These are phyloP conservation scores for Allygus modestus DNA, from an alignment of 2,888 invertebrate species.

Conservation along the genomic window DNA sequence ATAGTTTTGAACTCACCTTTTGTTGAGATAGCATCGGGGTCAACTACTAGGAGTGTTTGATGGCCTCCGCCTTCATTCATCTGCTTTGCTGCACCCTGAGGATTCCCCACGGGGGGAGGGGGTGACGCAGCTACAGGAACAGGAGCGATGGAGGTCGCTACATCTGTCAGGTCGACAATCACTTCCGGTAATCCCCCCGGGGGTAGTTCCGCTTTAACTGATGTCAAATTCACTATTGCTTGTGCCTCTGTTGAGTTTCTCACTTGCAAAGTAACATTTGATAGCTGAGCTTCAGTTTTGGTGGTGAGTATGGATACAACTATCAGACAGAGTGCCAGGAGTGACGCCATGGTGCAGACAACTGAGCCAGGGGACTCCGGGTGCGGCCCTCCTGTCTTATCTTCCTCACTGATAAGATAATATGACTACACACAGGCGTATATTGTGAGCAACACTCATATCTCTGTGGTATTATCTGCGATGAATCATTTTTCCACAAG, in stretches of 20 bases:
- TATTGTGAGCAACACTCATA: slow-evolving; percentile 2
- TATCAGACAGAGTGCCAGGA: background rate
- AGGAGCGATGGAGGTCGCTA: background rate
- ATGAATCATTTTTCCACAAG: background rate
- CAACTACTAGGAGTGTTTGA: background rate
- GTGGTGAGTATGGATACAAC: background rate
- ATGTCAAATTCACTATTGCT: background rate
- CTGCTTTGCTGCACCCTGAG: background rate
- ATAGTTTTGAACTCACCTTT: slow-evolving; percentile 47
- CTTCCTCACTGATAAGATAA: slow-evolving; percentile 46
- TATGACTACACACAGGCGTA: background rate
- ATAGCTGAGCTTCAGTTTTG: background rate
- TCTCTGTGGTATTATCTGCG: background rate
- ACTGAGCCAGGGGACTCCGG: slow-evolving; percentile 3
- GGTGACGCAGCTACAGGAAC: background rate
- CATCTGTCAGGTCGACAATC: background rate
- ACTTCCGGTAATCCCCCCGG: slow-evolving; percentile 9
- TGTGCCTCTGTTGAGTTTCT: background rate
- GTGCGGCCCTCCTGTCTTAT: slow-evolving; percentile 11
- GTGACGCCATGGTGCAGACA: background rate
- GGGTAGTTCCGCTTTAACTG: background rate
- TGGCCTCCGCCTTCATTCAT: background rate
- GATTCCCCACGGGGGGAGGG: background rate
- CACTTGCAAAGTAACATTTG: background rate
- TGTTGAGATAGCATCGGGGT: background rate